Conservation (phyloP, 2,888 invertebrate genomes). For the Rhabditophanes sp. region DNA sequence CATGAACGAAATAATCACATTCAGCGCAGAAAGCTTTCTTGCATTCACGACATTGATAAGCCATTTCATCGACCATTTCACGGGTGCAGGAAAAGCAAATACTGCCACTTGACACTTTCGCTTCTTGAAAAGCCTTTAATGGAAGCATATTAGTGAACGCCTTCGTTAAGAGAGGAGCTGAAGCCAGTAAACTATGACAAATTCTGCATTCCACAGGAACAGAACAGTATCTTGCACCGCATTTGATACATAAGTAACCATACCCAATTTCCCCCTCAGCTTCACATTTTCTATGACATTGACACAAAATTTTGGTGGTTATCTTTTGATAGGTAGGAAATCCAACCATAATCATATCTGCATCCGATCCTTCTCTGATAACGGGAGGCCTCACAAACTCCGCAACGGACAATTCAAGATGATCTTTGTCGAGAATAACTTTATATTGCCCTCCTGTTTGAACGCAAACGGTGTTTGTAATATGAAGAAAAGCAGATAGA, state of each 20-base stretch:
- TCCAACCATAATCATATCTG: conserved; percentile 30
- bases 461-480: no score
- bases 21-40: conserved; percentile 64
- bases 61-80: conserved; percentile 19
- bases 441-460: conserved; percentile 54
- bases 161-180: conserved; percentile 88
- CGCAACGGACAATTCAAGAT: conserved; percentile 51
- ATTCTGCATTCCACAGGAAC: conserved; percentile 88
- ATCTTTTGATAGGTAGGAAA: conserved; percentile 33
- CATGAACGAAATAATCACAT: conserved; percentile 84
- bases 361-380: conserved; percentile 11
- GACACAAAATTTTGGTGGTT: no score
- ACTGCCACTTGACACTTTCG: background rate
- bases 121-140: conserved; percentile 66
- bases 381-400: conserved; percentile 49
- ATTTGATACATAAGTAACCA: conserved; percentile 57
- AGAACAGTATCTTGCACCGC: conserved; percentile 90
- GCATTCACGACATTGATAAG: conserved; percentile 25
- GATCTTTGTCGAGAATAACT: conserved; percentile 66
- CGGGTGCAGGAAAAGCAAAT: conserved; percentile 26
- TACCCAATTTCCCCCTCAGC: no score
- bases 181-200: conserved; percentile 83
- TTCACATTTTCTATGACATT: no score
- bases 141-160: conserved; percentile 95
- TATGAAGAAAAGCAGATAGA: no score